Percentiles rank a stretch among this genome's conserved stretches.
phyloP scores from a whole-genome alignment of 2,888 invertebrate species.

The Brachyptera risi region DNA sequence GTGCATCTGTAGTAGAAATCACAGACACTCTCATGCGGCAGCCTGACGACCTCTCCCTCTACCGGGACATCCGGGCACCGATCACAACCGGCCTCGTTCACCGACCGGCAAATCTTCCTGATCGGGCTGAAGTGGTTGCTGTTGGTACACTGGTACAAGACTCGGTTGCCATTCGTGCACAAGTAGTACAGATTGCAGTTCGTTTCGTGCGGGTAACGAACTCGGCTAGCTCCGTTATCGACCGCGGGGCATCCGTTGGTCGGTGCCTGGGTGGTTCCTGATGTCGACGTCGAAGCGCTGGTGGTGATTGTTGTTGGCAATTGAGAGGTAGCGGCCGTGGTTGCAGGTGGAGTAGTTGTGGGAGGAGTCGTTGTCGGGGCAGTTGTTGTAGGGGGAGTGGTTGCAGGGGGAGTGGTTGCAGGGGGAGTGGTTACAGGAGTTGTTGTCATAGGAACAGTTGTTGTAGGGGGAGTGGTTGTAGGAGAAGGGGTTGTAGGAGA shows the following conservation, averaged over 20 bases:
- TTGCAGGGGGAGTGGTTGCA: too few relatives aligned
- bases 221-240: not conserved
- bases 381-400: not conserved
- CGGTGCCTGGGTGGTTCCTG: too few relatives aligned
- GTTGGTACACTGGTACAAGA: not conserved
- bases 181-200: not conserved
- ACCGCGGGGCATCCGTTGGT: not conserved
- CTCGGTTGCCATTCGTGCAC: not conserved
- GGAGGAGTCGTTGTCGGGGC: not conserved
- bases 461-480: too few relatives aligned
- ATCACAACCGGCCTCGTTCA: not conserved
- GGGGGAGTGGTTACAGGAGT: not conserved
- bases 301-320: too few relatives aligned
- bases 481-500: not conserved
- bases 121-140: not conserved
- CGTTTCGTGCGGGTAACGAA: not conserved
- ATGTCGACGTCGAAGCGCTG: not conserved
- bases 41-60: not conserved
- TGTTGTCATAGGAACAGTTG: too few relatives aligned
- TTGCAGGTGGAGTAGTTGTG: not conserved
- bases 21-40: not conserved
- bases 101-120: not conserved
- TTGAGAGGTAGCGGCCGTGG: not conserved
- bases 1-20: not conserved
- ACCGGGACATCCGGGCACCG: not conserved